phyloP scores from a whole-genome alignment of 2,113 vertebrate species.

The Chloebia gouldiae region DNA sequence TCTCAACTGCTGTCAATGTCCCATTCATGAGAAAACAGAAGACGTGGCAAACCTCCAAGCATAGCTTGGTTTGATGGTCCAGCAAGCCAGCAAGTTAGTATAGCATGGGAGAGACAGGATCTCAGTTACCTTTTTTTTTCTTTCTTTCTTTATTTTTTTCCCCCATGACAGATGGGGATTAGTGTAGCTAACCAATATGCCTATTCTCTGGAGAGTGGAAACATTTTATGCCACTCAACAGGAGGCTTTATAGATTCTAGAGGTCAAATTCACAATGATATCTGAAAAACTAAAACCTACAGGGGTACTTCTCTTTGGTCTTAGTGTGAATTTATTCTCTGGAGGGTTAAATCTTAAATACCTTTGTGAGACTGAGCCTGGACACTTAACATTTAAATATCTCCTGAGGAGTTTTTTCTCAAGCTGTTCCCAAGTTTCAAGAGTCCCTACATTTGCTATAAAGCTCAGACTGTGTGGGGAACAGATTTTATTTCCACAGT shows the following conservation, averaged over 20 bases:
- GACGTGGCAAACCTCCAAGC: conserved; percentile 42
- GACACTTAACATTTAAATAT: neutral
- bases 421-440: neutral
- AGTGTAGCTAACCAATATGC: neutral
- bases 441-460: neutral
- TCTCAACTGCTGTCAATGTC: conserved; percentile 60
- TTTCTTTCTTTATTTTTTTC: neutral
- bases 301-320: neutral
- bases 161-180: neutral
- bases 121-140: neutral
- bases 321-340: neutral
- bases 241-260: neutral
- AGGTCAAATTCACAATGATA: conserved; percentile 21
- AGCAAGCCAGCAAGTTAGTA: neutral
- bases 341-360: neutral
- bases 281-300: neutral
- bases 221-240: conserved; percentile 30
- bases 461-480: neutral
- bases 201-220: conserved; percentile 14
- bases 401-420: neutral
- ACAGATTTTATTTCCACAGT: neutral
- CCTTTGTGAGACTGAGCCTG: neutral
- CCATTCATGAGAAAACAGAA: conserved; percentile 64
- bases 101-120: neutral
- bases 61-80: neutral